These are phyloP conservation scores for Apodemus sylvaticus DNA, from an alignment of 2,113 vertebrate genomes.

Conservation along the genomic window DNA sequence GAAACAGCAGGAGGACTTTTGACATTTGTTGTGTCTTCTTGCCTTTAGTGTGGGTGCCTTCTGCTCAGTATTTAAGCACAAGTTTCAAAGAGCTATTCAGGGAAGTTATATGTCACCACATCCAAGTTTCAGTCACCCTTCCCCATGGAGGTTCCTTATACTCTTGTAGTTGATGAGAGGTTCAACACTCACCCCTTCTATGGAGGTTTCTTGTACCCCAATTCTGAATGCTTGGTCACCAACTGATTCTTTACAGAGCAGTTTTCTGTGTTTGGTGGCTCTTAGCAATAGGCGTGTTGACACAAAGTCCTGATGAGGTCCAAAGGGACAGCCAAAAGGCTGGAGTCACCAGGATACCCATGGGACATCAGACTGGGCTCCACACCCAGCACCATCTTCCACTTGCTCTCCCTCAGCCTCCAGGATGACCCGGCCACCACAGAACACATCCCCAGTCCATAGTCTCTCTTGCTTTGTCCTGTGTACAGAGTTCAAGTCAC, in stretches of 20 bases:
- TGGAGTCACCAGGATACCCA: neutral
- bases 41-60: neutral
- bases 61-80: neutral
- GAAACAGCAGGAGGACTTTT: neutral
- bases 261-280: neutral
- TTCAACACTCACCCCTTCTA: neutral
- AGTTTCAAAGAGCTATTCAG: neutral
- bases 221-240: neutral
- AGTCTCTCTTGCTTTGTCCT: neutral
- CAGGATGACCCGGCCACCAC: neutral
- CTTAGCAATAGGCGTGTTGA: neutral
- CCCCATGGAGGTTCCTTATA: neutral
- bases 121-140: neutral
- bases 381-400: neutral
- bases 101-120: neutral
- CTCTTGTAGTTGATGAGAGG: neutral
- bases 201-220: neutral
- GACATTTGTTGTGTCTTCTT: neutral
- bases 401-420: neutral
- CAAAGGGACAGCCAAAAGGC: neutral
- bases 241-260: too few relatives aligned
- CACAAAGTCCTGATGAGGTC: neutral
- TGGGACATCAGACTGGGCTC: neutral
- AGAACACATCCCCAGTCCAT: too few relatives aligned
- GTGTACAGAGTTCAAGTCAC: neutral